Base-by-base conservation (phyloP, 2,888 invertebrate species). In the Caradrina clavipalpis region DNA sequence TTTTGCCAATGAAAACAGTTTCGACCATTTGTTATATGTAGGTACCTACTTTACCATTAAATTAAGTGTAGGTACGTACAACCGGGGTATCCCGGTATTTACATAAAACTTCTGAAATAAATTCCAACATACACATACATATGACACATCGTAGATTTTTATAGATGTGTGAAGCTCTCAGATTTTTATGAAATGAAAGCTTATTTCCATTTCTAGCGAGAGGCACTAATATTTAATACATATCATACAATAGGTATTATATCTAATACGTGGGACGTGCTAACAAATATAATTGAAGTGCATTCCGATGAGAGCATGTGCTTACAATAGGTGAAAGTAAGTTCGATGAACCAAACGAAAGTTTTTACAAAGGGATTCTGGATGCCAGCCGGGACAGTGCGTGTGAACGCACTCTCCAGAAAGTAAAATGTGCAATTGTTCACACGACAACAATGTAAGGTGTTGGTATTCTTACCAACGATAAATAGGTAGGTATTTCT, bases 261-360 rank as follows among this genome's bases (percentile, higher is more conserved):
- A 86, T 85, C 81, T 83, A 84, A 87, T 87, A 89, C 86, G 87
- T 89, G 89, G 89, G 90, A 89, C 87, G 88, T 91, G 91, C 88
- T 89, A 90, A 92, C 90, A 90, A 92, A 91, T 91, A 90, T 91
- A 93, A 92, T 93, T 90, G 90, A 90, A 90, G 91, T 92, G 92
- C 94, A 95, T 95, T 95, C 95, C 95, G 85, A 88, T 86, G 93
- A 92, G 92, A 93, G 87, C 88, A 89, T 88, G 89, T 92, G 86
- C 90, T 88, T 82, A 95, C 93, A 95, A 92, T 93, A 90, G 94
- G 95, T 93, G 95, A 96, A 95, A 95, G 95, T 95, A 89, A 93
- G 95, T 95, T 96, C 95, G 93, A 95, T 94, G 95, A 95, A 95
- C 95, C 82, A 95, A 94, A 94, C 88, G 94, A 95, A 94, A 95